Conservation (phyloP, 2,113 vertebrate species). For the Penelope pileata region DNA sequence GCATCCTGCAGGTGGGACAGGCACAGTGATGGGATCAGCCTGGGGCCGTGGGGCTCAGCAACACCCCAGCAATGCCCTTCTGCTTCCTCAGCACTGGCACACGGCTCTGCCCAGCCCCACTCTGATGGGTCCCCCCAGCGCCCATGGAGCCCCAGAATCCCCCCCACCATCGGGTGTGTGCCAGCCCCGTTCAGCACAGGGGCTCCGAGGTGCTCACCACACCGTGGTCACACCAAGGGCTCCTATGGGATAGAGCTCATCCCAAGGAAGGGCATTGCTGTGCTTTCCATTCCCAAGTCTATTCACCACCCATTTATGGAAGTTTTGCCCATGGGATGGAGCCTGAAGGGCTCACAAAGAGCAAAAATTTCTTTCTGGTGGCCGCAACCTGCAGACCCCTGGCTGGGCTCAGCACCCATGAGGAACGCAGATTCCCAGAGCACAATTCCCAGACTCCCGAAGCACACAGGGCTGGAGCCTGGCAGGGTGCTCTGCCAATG, state of each 20-base stretch:
- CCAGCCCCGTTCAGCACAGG: too few relatives aligned
- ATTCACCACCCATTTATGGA: background rate
- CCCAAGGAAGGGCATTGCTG: background rate
- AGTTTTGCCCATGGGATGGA: background rate
- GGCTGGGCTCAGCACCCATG: background rate
- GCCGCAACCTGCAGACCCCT: background rate
- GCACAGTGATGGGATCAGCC: background rate
- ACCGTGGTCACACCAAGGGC: background rate
- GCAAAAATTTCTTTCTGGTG: background rate
- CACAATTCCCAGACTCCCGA: too few relatives aligned
- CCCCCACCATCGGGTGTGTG: background rate
- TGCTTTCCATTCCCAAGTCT: background rate
- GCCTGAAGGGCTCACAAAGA: background rate
- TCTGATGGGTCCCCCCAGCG: too few relatives aligned
- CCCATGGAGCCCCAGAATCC: background rate
- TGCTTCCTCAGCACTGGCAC: too few relatives aligned
- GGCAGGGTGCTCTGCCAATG: rapidly evolving
- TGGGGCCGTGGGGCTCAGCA: background rate
- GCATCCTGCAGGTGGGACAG: background rate
- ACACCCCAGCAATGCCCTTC: too few relatives aligned
- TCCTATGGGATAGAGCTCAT: rapidly evolving
- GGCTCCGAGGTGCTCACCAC: background rate
- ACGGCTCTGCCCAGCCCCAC: too few relatives aligned
- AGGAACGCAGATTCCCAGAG: background rate
- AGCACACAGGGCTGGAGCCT: background rate